These are phyloP conservation scores for Oryctes rhinoceros DNA, from an alignment of 1,140 invertebrate species.

Conservation along the genomic window DNA sequence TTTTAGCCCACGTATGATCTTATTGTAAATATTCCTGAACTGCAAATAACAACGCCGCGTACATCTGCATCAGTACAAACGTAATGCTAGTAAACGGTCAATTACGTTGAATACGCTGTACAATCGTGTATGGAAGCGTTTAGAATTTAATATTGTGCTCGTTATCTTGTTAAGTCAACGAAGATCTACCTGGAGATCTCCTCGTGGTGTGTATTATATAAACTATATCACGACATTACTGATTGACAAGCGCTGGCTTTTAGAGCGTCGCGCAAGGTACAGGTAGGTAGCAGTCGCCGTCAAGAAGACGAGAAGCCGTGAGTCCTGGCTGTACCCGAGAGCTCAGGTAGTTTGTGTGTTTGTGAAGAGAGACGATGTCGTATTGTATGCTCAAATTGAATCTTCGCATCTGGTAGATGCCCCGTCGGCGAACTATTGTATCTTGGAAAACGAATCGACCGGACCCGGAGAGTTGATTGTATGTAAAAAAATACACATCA, in stretches of 20 bases:
- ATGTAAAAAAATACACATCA: constrained; percentile 38
- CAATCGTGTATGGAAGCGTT: background rate
- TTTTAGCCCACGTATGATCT: no score
- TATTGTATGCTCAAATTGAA: constrained; percentile 40
- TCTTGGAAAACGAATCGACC: constrained; percentile 26
- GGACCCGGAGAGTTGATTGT: constrained; percentile 36
- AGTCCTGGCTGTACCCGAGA: background rate
- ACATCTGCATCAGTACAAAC: no score
- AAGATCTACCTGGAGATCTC: background rate
- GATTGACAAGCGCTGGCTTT: constrained; percentile 13
- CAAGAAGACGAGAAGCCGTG: constrained; percentile 35
- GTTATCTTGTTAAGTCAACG: background rate
- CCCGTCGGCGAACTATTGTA: constrained; percentile 29
- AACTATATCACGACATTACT: background rate
- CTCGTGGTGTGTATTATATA: background rate
- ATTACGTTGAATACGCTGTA: no score
- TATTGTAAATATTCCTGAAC: no score
- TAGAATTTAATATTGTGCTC: background rate
- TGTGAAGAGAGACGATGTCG: constrained; percentile 29
- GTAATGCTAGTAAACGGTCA: no score
- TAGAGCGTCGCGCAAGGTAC: constrained; percentile 10
- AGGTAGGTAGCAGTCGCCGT: constrained; percentile 21
- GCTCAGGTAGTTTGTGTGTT: constrained; percentile 37
- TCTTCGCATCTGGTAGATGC: constrained; percentile 40
- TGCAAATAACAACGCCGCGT: no score